Evolutionary conservation across 1,140 invertebrate species (phyloP), one percentile per base, ranked within the genome.

Genomic region (Mycetomoellerius zeteki): DNA sequence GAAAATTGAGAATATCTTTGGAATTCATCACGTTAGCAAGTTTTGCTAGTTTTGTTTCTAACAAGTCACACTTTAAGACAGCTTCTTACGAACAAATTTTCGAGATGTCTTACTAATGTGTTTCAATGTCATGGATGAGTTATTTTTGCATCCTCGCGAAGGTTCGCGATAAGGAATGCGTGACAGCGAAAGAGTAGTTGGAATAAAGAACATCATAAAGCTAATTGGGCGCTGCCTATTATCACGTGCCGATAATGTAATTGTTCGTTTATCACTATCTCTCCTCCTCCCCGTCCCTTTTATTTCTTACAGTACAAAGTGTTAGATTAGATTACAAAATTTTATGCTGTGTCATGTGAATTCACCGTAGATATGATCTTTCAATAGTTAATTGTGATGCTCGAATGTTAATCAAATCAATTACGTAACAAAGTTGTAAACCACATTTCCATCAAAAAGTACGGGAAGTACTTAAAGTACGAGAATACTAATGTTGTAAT

Each of bases 191-290:
- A 84, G 19, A 69, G 24, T 16, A 75, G 50, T 14, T 24, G 37
- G 14, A 58, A 84, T 73, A 47, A 84, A 62, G 54, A 73, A 30
- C 77, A 30, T 54, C 24, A 69, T 33, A 60, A 33, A 75, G 80
- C 69, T 75, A 84, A 84, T 84, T 75, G 62, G 33, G 27, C n/a
- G 33, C 16, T 24, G 43, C 10, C n/a, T 75, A 62, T 84, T 84
- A 84, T 84, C 80, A 62, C 24, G 7, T 50, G 8, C n/a, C 54
- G 69, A 84, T 84, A 82, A 82, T 82, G 12, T 60, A 84, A 84
- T 84, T 84, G 37, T 84, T 84, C 14, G 19, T 24, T 60, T 84
- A 81, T 81, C 78, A 16, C 50, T 16, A 16, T 19, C 14, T 52
- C 21, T 24, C 43, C 19, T 3, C 30, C 52, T 54, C 30, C n/a